Base-by-base conservation (phyloP, 53 echinoderm and acorn worm species). In the Paracentrotus lividus region DNA sequence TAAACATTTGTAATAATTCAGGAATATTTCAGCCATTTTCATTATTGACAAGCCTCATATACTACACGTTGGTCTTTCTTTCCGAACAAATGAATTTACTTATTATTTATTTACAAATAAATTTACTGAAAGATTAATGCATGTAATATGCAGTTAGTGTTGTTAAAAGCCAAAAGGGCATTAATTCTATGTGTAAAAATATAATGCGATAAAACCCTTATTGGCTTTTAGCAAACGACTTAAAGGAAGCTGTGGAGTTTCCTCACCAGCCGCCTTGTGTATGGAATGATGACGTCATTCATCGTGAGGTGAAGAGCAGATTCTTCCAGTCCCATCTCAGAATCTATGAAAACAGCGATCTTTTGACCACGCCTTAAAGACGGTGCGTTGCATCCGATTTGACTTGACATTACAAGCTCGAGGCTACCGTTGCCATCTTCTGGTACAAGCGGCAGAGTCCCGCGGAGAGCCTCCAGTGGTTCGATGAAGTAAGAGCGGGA, bases 331-430 rank as follows among this genome's bases (percentile, higher is more conserved):
- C 47, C 32, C 3, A 45, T 32, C 49, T 2, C 4, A 16, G 68
- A 2, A 32, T 90, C 90, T 34, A 52, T 13, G 72, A 90, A 90
- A 6, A 90, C 42, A 36, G 61, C 90, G 33, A 90, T 31, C 52
- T 52, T 31, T 42, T 90, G 90, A 72, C 72, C 90, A 72, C 49
- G 90, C 21, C 52, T 90, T 8, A 90, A 51, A 32, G 69, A 32
- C 29, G 49, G 68, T 8, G 20, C 32, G 9, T 29, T 42, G 53
- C 90, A 90, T 5, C 52, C 72, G 33, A 27, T 69, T 3, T 49
- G 27, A 4, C 9, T 6, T 51, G 90, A 24, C 8, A 47, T 34
- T 23, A 36, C 75, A 3, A 90, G 29, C 4, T 2, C 34, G 26
- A 64, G 2, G 1, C 21, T 27, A 57, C 89, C 65, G 15, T 44